Evolutionary conservation across 1,140 invertebrate species (phyloP), one percentile per base, ranked within the genome.

Genomic region (Nephila pilipes): DNA sequence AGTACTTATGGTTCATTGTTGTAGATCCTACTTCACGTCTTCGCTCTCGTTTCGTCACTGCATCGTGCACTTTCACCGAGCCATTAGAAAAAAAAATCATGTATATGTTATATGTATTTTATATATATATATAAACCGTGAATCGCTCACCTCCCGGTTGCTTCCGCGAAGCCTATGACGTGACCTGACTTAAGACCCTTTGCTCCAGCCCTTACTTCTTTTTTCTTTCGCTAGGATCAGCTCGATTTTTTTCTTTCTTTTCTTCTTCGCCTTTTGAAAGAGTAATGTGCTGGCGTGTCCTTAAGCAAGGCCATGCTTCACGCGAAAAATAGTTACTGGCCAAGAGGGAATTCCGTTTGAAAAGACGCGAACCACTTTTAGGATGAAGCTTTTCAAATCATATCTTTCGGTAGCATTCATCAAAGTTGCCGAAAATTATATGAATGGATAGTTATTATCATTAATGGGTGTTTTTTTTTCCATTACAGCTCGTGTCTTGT

Each of bases 291-390:
- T 60, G 29, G 57, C 29, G 29, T 85, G 83, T 85, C 83, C 83
- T 60, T 85, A 85, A 85, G 83, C 83, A 85, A 85, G 83, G 83
- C 83, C 83, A 36, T 60, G 83, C 20, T 85, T 85, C 83, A 60
- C 83, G 83, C 83, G 16, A 32, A 80, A 83, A 83, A 29, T 55
- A 25, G 46, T 46, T 46, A 54, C 22, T 54, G 38, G 12, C 1
- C 18, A 55, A 54, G 18, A 83, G 38, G 38, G 80, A 1, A 65
- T 0, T 10, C 25, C 63, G 8, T n/a, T 55, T 1, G 12, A 83
- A 75, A 36, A 75, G 32, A 75, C 32, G 3, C 32, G 32, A 75
- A 32, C 6, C 69, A 14, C 32, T 14, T 75, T 83, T 55, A n/a
- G 2, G 25, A 16, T 54, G 46, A 54, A 46, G 8, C 18, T 54